phyloP scores from a whole-genome alignment of 2,888 invertebrate species.

The Hipparchia semele region DNA sequence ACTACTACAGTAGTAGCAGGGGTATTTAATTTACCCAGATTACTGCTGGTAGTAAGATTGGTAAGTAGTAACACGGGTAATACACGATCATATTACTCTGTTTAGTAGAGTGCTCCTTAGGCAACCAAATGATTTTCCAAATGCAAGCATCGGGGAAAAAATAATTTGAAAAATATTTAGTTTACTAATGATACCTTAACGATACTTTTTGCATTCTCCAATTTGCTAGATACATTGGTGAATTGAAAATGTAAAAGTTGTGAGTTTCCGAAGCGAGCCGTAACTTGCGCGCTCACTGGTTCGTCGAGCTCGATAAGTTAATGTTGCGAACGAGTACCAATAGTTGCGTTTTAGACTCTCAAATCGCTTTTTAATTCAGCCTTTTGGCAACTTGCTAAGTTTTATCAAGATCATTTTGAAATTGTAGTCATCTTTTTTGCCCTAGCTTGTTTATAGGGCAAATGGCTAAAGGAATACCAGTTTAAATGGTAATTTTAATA shows the following conservation, averaged over 20 bases:
- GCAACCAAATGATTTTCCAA: no score
- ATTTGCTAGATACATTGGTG: conserved; percentile 1
- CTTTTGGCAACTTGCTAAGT: not conserved
- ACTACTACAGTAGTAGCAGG: no score
- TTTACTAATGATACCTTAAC: conserved; percentile 7
- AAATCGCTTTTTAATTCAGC: conserved; percentile 18
- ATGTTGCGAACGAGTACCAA: conserved; percentile 44
- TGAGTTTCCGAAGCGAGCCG: conserved; percentile 47
- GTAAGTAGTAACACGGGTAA: no score
- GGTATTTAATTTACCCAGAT: no score
- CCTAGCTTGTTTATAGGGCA: not conserved
- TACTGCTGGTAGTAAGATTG: no score
- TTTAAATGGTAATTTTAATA: no score
- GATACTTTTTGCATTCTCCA: conserved; percentile 13
- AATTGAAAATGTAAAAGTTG: conserved; percentile 7
- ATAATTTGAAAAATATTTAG: no score
- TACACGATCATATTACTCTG: no score
- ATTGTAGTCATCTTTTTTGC: not conserved
- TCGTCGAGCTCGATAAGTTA: conserved; percentile 73
- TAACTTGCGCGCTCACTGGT: conserved; percentile 78
- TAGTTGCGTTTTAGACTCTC: conserved; percentile 36
- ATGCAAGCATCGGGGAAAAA: no score
- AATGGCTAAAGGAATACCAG: not conserved
- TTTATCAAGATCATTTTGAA: not conserved
- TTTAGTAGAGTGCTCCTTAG: no score